Percentiles rank a stretch among this genome's conserved stretches.
These are phyloP conservation scores for Calyptomena viridis DNA, from an alignment of 2,113 vertebrate genomes.

Conservation along the genomic window DNA sequence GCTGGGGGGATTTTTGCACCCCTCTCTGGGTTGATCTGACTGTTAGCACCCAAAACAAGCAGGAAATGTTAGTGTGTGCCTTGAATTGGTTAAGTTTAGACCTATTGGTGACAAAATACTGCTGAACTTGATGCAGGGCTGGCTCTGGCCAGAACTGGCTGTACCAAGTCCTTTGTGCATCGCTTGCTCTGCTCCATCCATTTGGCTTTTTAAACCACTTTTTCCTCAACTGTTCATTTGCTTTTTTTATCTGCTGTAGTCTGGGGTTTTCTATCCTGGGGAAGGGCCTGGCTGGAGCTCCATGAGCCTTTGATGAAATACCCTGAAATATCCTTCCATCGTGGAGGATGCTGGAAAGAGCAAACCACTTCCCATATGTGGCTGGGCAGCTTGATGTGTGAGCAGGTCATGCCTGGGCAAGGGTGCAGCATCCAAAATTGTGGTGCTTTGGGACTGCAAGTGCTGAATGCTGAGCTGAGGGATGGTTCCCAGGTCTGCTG, in stretches of 20 bases:
- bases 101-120: not conserved
- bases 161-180: not conserved
- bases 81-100: not conserved
- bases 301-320: not conserved
- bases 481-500: not conserved
- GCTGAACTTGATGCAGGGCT: not conserved
- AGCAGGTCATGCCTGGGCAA: not conserved
- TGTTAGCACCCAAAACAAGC: not conserved
- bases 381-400: not conserved
- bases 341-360: not conserved
- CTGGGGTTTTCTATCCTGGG: not conserved
- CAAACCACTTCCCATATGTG: fast-evolving
- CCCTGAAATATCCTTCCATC: no score
- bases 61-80: not conserved
- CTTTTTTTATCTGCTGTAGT: not conserved
- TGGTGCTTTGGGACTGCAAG: not conserved
- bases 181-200: not conserved
- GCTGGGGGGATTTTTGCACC: not conserved
- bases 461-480: not conserved
- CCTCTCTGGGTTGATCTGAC: not conserved
- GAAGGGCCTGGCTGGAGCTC: not conserved
- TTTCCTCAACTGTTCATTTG: not conserved
- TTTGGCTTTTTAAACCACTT: not conserved
- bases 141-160: not conserved
- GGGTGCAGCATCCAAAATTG: not conserved